Conservation (phyloP, 2,888 invertebrate species). For the Stenolophus ochropezus region DNA sequence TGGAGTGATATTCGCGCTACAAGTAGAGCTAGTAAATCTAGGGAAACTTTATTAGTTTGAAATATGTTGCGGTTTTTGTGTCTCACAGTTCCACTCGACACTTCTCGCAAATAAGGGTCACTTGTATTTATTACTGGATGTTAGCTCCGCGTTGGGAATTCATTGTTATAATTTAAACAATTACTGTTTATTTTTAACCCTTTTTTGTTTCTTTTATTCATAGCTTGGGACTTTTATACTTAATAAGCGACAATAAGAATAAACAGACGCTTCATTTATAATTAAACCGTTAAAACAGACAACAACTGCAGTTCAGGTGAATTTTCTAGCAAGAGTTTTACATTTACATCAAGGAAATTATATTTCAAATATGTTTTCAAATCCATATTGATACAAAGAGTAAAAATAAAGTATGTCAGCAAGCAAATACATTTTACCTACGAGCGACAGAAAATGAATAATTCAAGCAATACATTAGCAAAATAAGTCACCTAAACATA, state of each 20-base stretch:
- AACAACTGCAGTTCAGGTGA: too few species aligned
- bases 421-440: too few species aligned
- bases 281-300: not conserved
- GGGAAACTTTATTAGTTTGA: constrained; percentile 44
- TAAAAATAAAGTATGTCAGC: too few species aligned
- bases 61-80: constrained; percentile 43
- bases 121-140: constrained; percentile 19
- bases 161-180: not conserved
- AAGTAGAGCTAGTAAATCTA: constrained; percentile 20
- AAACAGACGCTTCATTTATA: not conserved
- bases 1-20: not conserved
- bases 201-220: not conserved
- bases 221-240: not conserved
- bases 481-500: too few species aligned
- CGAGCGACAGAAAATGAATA: too few species aligned
- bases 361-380: too few species aligned
- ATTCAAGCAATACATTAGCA: too few species aligned
- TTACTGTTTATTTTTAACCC: not conserved
- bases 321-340: too few species aligned
- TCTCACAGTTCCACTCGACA: not conserved
- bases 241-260: not conserved
- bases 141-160: not conserved
- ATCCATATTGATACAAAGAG: too few species aligned
- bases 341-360: too few species aligned
- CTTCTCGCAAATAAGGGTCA: constrained; percentile 27